Conservation (phyloP, 2,797 vertebrate genomes). For the Sebastes cheni region DNA sequence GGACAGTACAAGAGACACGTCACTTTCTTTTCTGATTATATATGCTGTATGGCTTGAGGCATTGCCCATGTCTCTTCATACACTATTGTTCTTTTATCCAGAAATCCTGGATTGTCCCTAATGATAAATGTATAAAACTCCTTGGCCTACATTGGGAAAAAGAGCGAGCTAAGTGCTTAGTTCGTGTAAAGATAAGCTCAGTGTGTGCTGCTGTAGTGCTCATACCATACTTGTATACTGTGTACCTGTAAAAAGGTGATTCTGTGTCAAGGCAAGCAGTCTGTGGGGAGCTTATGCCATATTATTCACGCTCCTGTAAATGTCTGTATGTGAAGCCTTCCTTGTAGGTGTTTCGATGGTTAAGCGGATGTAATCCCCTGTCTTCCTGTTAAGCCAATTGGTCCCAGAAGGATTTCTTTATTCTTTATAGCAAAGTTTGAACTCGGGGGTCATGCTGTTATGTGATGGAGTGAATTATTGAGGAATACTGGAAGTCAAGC, state of each 20-base stretch:
- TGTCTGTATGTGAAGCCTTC: slow-evolving; percentile 11
- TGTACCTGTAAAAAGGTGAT: neutral
- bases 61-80: neutral
- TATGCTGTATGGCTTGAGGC: neutral
- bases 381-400: slow-evolving; percentile 48
- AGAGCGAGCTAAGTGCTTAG: neutral
- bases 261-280: slow-evolving; percentile 13
- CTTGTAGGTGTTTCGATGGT: slow-evolving; percentile 43
- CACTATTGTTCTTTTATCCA: neutral
- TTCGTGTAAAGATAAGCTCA: neutral
- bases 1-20: neutral
- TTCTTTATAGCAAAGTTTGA: slow-evolving; percentile 25
- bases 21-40: neutral
- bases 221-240: neutral
- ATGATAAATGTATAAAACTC: neutral
- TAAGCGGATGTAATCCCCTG: slow-evolving; percentile 48
- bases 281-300: slow-evolving; percentile 14
- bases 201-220: neutral
- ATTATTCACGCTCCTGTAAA: slow-evolving; percentile 39
- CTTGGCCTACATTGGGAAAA: too few relatives aligned
- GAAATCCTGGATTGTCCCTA: neutral
- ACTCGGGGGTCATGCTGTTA: slow-evolving; percentile 24
- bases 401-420: slow-evolving; percentile 36
- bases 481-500: neutral
- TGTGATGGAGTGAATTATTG: neutral